Evolutionary conservation across 2,113 vertebrate genomes (phyloP).

Genomic region (Crotalus viridis): DNA sequence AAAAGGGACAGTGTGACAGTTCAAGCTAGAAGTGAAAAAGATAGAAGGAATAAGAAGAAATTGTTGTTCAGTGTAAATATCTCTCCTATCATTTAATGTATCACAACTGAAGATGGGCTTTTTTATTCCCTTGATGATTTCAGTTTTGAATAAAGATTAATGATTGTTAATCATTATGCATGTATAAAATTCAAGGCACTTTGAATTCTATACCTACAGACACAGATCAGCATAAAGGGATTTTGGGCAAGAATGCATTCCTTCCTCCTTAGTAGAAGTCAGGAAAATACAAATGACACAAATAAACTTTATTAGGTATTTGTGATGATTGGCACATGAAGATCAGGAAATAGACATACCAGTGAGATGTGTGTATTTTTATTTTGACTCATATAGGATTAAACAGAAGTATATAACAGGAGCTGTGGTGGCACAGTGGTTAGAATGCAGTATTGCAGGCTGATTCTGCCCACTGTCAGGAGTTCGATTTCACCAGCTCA

Average conservation of each 20-base stretch:
- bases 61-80: conserved; percentile 31
- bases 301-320: neutral
- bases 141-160: conserved; percentile 7
- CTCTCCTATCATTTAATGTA: conserved; percentile 21
- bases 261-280: neutral
- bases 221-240: neutral
- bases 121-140: conserved; percentile 43
- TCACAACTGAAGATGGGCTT: neutral
- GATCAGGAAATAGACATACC: conserved; percentile 18
- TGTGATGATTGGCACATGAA: neutral
- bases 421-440: neutral
- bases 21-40: conserved; percentile 35
- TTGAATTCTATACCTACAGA: conserved; percentile 16
- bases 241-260: neutral
- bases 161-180: neutral
- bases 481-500: neutral
- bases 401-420: neutral
- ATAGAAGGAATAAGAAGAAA: conserved; percentile 31
- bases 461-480: neutral
- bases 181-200: neutral
- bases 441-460: neutral
- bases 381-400: neutral
- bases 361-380: neutral
- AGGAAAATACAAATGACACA: conserved; percentile 2
- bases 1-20: conserved; percentile 45